Percentiles rank a stretch among this genome's conserved stretches.
These are phyloP conservation scores for Yponomeuta cagnagella DNA, from an alignment of 2,888 invertebrate species.

Conservation along the genomic window DNA sequence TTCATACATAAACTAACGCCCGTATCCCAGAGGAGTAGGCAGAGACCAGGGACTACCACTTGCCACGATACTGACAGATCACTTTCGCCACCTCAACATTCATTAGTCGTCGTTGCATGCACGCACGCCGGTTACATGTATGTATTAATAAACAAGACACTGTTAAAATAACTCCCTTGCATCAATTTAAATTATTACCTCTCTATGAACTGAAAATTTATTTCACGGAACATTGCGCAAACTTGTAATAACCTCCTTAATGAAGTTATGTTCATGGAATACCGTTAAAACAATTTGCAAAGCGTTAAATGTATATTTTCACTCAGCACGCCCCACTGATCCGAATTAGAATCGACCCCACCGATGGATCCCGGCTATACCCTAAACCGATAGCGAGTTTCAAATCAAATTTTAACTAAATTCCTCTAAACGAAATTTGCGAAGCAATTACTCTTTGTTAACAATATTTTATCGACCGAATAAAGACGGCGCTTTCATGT, in stretches of 20 bases:
- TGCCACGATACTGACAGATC: too few relatives aligned
- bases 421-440: neutral
- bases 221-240: neutral
- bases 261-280: neutral
- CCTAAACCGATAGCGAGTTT: neutral
- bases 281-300: neutral
- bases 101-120: too few relatives aligned
- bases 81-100: too few relatives aligned
- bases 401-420: neutral
- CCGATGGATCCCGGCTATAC: neutral
- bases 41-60: too few relatives aligned
- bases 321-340: neutral
- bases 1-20: too few relatives aligned
- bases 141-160: too few relatives aligned
- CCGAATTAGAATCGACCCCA: neutral
- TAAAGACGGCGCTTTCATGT: neutral
- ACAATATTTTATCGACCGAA: neutral
- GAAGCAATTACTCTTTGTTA: neutral
- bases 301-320: neutral
- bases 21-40: too few relatives aligned
- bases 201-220: neutral
- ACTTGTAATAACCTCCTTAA: neutral
- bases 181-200: too few relatives aligned
- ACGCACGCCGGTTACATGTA: too few relatives aligned
- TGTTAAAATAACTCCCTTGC: too few relatives aligned